These are phyloP conservation scores for Trematomus loennbergii DNA, from an alignment of 2,113 vertebrate species.

Conservation along the genomic window DNA sequence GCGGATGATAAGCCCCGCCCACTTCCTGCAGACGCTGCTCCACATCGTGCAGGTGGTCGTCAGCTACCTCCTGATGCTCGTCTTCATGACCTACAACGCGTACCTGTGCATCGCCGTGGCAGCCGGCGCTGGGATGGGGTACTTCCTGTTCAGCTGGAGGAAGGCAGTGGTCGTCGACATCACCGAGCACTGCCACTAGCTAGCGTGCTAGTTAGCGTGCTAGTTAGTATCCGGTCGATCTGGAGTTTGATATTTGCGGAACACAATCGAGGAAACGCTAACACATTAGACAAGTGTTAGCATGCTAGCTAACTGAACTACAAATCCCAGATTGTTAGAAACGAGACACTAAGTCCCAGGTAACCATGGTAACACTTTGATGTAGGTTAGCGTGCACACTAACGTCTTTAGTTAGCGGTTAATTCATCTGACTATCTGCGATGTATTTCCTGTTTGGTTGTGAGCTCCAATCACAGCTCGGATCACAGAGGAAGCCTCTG, in stretches of 20 bases:
- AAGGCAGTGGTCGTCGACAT: conserved; percentile 98
- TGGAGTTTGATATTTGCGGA: conserved; percentile 18
- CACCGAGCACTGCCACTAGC: conserved; percentile 97
- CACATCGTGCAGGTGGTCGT: conserved; percentile 95
- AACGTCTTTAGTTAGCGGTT: background rate
- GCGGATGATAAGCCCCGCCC: conserved; percentile 94
- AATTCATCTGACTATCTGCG: background rate
- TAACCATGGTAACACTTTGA: conserved; percentile 20
- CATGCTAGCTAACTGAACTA: background rate
- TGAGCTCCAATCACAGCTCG: conserved; percentile 42
- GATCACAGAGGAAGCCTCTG: conserved; percentile 1
- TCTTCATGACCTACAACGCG: conserved; percentile 99
- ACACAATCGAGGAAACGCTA: conserved; percentile 17
- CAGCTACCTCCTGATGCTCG: conserved; percentile 97
- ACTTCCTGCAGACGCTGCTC: conserved; percentile 92
- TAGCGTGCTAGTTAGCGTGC: background rate
- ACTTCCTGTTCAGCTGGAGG: conserved; percentile 99
- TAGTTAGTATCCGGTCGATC: background rate
- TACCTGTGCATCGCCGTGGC: conserved; percentile 97
- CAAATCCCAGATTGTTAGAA: background rate
- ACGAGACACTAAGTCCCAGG: conserved; percentile 19
- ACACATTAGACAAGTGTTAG: conserved; percentile 4
- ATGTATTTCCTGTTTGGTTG: too few relatives aligned
- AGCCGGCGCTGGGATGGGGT: conserved; percentile 90
- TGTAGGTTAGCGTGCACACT: conserved; percentile 26